Base-by-base conservation (phyloP, 2,797 vertebrate species). In the Galago senegalensis region DNA sequence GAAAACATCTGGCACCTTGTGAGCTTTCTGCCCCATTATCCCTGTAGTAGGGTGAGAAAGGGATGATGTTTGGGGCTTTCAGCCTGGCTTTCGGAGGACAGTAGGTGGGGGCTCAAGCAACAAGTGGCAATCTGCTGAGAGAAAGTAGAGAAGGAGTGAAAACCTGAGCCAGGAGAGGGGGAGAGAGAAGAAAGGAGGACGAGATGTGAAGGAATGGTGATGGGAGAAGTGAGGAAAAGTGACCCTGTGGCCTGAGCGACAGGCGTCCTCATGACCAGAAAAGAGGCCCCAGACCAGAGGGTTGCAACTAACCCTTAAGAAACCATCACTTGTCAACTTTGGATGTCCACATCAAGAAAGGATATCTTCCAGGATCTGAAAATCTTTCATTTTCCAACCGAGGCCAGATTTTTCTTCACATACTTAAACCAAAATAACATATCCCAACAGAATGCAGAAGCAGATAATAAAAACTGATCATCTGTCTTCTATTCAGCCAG, bases 21-120 rank as follows among this genome's bases (percentile, higher is more conserved):
- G 23, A 0, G 5, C 13, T n/a, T 11, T 9, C 10, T 17, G 56
- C n/a, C 16, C 18, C 14, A 9, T 21, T 29, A 11, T 49, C 40
- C 9, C 25, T 29, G 2, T 29, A 9, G 18, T 58, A 2, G 17
- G 29, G n/a, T 23, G 63, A 34, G 29, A 29, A 60, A 17, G 21
- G 37, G 60, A 20, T 5, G 16, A 18, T 4, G 25, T 49, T 60
- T 13, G 65, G 65, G 20, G 21, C 49, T 69, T 69, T 86, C 49
- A 67, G 53, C 21, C 77, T 46, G 40, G 61, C 63, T 31, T 53
- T 29, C 12, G 7, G 49, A 16, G 56, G 56, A 29, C 56, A 1
- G 18, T 25, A 46, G 23, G 34, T 21, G 53, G 56, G 53, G 20
- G 17, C 23, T 63, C 56, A 65, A 3, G 17, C 25, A 27, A 14